phyloP scores from a whole-genome alignment of 2,113 vertebrate species.

The Scalopus aquaticus region DNA sequence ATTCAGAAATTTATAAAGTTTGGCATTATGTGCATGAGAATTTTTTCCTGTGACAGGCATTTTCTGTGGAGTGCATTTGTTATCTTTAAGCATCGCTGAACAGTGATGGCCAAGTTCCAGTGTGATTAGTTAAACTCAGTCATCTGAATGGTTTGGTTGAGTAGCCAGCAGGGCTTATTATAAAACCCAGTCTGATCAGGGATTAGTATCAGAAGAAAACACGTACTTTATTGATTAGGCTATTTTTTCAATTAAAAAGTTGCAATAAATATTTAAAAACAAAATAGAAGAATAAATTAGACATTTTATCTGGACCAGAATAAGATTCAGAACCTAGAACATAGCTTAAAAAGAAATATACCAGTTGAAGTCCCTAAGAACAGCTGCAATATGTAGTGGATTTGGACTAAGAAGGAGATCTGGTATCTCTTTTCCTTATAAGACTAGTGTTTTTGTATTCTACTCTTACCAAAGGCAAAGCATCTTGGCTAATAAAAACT shows the following conservation, averaged over 20 bases:
- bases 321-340: constrained; percentile 62
- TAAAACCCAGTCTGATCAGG: rapidly evolving
- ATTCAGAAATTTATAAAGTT: neutral
- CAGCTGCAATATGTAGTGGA: constrained; percentile 35
- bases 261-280: constrained; percentile 28
- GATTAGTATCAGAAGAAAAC: neutral
- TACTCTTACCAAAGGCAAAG: constrained; percentile 28
- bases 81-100: neutral
- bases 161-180: neutral
- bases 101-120: neutral
- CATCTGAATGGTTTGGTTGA: neutral
- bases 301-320: constrained; percentile 54
- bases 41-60: neutral
- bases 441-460: constrained; percentile 29
- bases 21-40: neutral
- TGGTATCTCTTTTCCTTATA: neutral
- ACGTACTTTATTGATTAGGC: neutral
- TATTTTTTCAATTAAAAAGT: neutral
- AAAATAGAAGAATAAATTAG: constrained; percentile 54
- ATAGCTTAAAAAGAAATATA: constrained; percentile 47
- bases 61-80: neutral
- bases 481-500: neutral
- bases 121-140: neutral
- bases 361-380: constrained; percentile 57
- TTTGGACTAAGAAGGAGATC: constrained; percentile 43